Base-by-base conservation (phyloP, 2,113 vertebrate species). In the Pimephales promelas region DNA sequence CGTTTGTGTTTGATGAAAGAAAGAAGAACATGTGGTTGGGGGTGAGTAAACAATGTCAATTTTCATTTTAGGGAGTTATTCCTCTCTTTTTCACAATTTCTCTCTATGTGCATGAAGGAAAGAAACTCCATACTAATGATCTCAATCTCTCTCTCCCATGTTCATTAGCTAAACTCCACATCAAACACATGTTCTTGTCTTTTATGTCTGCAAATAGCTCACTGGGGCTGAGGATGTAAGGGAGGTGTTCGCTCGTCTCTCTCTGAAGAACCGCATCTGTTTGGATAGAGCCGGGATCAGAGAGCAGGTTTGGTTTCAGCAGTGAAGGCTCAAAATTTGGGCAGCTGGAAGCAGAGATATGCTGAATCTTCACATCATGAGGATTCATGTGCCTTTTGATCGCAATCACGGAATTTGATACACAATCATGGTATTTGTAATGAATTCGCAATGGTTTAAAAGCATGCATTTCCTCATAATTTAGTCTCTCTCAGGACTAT, bases 161-260 rank as follows among this genome's bases (percentile, higher is more conserved):
- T 73, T 87, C 73, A 82, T 82, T 81, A 87, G 72, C 40, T 76
- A 47, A 82, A 62, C 80, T 70, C 64, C 61, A 61, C 74, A 83
- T 85, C 70, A 82, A 57, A 85, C 20, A 54, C 13, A 52, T 73
- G 71, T 31, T 68, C 52, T 74, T 77, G 76, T 73, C 68, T 83
- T 83, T 79, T 59, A 74, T 61, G 76, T 83, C 59, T 70, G 47
- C n/a, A 56, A 57, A 78, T 54, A 85, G 78, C 72, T 82, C 10
- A 10, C 31, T 24, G 82, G 16, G 59, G 57, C 45, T 26, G 28
- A 62, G 36, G 47, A 66, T 22, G 28, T n/a, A n/a, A 14, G 43
- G 11, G 57, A 36, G 18, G 43, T 52, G 64, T 24, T 71, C 34
- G 71, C 43, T 59, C 20, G 3, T 26, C 20, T 43, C 52, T 36